Percentiles rank a stretch among this genome's conserved stretches.
Evolutionary conservation across 2,797 vertebrate species (phyloP).

Genomic region (Cuculus canorus): DNA sequence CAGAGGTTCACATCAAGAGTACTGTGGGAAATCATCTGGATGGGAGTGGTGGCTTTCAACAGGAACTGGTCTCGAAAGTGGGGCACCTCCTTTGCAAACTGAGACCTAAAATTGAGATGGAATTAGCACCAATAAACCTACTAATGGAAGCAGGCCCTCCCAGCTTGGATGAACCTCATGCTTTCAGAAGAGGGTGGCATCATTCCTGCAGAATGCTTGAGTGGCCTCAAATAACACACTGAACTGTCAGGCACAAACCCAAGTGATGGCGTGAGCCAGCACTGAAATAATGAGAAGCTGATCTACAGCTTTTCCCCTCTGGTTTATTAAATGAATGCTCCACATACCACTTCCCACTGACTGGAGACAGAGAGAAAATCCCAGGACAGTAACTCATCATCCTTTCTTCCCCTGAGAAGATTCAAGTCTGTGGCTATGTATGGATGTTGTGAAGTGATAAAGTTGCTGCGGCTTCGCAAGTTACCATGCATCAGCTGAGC

Average conservation of each 20-base stretch:
- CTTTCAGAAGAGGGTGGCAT: constrained; percentile 60
- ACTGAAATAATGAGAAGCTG: constrained; percentile 67
- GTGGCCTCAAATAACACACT: constrained; percentile 70
- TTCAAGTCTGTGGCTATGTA: constrained; percentile 67
- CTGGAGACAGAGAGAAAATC: constrained; percentile 67
- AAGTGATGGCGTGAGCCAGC: constrained; percentile 53
- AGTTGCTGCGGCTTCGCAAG: constrained; percentile 59
- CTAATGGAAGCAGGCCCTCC: background rate
- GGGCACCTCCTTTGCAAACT: background rate
- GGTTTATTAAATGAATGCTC: constrained; percentile 65
- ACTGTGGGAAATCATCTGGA: too few species aligned
- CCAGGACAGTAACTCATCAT: constrained; percentile 71
- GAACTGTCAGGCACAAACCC: constrained; percentile 60
- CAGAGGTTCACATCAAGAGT: background rate
- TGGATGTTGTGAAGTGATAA: constrained; percentile 70
- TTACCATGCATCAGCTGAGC: constrained; percentile 44
- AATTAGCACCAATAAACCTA: background rate
- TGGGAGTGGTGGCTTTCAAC: background rate
- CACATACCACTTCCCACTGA: constrained; percentile 64
- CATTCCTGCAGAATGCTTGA: constrained; percentile 59
- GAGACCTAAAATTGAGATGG: background rate
- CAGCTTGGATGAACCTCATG: background rate
- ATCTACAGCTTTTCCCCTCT: constrained; percentile 67
- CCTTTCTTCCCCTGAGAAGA: constrained; percentile 57
- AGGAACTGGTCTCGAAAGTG: background rate